phyloP scores from a whole-genome alignment of 2,888 invertebrate genomes.

The Catocala sponsa region DNA sequence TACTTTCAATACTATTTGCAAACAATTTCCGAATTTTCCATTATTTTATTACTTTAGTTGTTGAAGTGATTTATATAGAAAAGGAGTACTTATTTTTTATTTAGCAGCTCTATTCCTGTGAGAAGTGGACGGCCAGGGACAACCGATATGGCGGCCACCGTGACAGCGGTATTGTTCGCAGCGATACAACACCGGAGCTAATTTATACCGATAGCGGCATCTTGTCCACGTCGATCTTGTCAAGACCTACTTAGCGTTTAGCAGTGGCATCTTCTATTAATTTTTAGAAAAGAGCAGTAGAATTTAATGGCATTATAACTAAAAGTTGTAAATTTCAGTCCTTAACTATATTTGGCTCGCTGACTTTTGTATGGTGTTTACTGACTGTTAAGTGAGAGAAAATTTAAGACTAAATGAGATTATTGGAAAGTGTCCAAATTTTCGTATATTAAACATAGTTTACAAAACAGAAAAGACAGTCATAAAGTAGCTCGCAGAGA shows the following conservation, averaged over 20 bases:
- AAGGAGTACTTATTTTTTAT: not conserved
- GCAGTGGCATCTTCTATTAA: not conserved
- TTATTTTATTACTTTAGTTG: too few relatives aligned
- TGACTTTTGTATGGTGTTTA: too few relatives aligned
- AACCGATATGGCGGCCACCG: constrained; percentile 75
- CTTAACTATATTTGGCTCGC: too few relatives aligned
- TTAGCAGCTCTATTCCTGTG: constrained; percentile 52
- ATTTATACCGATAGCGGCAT: constrained; percentile 81
- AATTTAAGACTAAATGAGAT: too few relatives aligned
- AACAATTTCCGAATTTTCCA: too few relatives aligned
- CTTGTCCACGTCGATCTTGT: constrained; percentile 68
- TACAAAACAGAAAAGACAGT: constrained; percentile 33
- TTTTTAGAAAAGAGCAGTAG: not conserved
- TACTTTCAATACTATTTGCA: too few relatives aligned
- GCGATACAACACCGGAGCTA: constrained; percentile 75
- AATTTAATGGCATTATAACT: too few relatives aligned
- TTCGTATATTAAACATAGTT: constrained; percentile 12
- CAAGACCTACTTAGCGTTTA: constrained; percentile 37
- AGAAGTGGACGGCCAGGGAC: constrained; percentile 67
- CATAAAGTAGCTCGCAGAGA: constrained; percentile 30
- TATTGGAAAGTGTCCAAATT: not conserved
- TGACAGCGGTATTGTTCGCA: constrained; percentile 81
- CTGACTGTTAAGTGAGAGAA: too few relatives aligned
- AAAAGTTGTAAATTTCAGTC: too few relatives aligned
- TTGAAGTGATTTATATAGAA: not conserved